Conservation (phyloP, 2,888 invertebrate species). For the Eurois occulta region DNA sequence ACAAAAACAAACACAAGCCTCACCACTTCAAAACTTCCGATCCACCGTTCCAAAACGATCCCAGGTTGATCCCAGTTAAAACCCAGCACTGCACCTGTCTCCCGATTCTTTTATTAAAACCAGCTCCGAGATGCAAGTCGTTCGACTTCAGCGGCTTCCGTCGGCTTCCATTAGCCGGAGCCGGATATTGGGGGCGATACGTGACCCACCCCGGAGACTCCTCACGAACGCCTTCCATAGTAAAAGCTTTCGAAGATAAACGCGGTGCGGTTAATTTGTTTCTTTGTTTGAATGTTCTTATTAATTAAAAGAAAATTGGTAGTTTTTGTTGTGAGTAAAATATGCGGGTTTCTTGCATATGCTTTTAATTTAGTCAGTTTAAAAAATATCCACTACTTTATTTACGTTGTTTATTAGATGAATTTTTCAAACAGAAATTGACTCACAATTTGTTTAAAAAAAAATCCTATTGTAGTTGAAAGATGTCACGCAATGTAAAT, state of each 20-base stretch:
- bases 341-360: neutral
- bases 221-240: slow-evolving; percentile 50
- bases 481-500: neutral
- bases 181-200: slow-evolving; percentile 69
- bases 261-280: slow-evolving; percentile 26
- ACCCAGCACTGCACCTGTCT: slow-evolving; percentile 47
- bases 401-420: neutral
- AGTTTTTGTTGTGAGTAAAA: neutral
- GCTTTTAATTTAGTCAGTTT: neutral
- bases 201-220: slow-evolving; percentile 62
- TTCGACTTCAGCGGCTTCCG: slow-evolving; percentile 63
- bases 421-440: neutral
- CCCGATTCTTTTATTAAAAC: slow-evolving; percentile 60
- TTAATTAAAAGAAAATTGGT: neutral
- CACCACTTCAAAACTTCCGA: slow-evolving; percentile 1
- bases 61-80: slow-evolving; percentile 27
- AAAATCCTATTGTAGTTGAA: neutral
- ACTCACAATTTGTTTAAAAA: too few relatives aligned
- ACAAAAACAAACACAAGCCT: neutral
- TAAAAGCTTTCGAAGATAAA: slow-evolving; percentile 61
- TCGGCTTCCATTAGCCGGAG: slow-evolving; percentile 64
- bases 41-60: slow-evolving; percentile 6
- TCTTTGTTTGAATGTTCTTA: slow-evolving; percentile 18
- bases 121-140: slow-evolving; percentile 53
- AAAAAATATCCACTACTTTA: neutral